Conservation (phyloP, 2,797 vertebrate species). For the Helicolenus hilgendorfi region DNA sequence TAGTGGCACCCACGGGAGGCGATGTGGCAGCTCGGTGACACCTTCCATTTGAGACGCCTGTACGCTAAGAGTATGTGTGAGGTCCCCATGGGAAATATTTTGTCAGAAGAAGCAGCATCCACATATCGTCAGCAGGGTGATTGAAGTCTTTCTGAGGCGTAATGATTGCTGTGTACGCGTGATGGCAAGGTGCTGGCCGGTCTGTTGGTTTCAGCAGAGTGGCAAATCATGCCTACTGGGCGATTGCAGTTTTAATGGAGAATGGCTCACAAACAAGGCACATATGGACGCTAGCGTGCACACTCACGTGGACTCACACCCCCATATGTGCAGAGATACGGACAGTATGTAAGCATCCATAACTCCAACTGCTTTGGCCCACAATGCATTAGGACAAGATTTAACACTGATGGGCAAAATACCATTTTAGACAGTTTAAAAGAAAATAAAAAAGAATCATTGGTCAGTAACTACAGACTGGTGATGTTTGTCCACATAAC, state of each 20-base stretch:
- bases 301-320: conserved; percentile 23
- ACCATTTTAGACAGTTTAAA: background rate
- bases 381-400: background rate
- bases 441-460: background rate
- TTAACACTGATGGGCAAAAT: background rate
- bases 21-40: conserved; percentile 1
- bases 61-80: conserved; percentile 6
- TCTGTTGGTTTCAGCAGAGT: conserved; percentile 56
- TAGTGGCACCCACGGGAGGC: background rate
- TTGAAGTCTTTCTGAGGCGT: conserved; percentile 59
- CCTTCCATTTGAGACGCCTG: conserved; percentile 30
- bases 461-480: background rate
- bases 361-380: background rate
- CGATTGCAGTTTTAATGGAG: conserved; percentile 71
- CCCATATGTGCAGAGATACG: background rate
- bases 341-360: background rate
- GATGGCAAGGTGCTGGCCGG: conserved; percentile 53
- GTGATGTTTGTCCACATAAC: background rate
- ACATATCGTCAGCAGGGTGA: conserved; percentile 46
- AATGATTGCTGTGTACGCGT: conserved; percentile 61
- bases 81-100: conserved; percentile 45
- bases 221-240: conserved; percentile 76
- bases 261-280: conserved; percentile 73
- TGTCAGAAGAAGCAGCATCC: conserved; percentile 35
- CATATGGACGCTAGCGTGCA: conserved; percentile 64